Conservation (phyloP, 2,888 invertebrate genomes). For the Siphonodentalium dalli region DNA sequence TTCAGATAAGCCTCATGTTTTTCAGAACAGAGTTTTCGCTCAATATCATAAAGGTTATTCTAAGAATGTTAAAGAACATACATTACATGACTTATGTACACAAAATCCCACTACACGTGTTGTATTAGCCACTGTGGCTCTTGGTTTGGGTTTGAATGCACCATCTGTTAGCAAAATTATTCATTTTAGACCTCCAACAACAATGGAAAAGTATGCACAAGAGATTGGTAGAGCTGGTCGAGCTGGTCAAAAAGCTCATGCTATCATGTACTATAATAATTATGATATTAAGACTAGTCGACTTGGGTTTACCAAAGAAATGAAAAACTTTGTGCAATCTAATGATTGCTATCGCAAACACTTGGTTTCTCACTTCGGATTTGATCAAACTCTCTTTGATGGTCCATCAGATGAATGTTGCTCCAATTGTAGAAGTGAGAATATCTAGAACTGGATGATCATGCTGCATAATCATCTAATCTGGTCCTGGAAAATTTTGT, state of each 20-base stretch:
- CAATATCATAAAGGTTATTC: constrained; percentile 30
- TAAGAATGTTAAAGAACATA: constrained; percentile 22
- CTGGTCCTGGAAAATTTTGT: too few species aligned
- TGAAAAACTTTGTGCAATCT: too few species aligned
- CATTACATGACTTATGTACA: constrained; percentile 20
- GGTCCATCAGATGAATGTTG: too few species aligned
- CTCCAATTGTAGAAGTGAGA: too few species aligned
- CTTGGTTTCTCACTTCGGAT: too few species aligned
- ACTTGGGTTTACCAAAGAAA: too few species aligned
- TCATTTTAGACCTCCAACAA: constrained; percentile 30
- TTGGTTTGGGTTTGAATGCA: constrained; percentile 31
- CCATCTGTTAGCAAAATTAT: constrained; percentile 20
- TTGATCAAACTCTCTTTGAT: too few species aligned
- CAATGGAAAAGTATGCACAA: constrained; percentile 24
- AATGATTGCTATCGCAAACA: too few species aligned
- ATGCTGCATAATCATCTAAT: too few species aligned
- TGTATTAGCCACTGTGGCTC: constrained; percentile 24
- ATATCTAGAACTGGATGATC: too few species aligned
- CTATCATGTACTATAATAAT: constrained; percentile 24
- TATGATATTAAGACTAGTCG: constrained; percentile 24
- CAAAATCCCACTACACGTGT: constrained; percentile 17
- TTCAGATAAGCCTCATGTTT: constrained; percentile 13
- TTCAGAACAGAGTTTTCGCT: constrained; percentile 24
- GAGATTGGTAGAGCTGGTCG: constrained; percentile 31
- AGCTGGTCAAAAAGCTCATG: constrained; percentile 20